These are phyloP conservation scores for Balanococcus diminutus DNA, from an alignment of 2,888 invertebrate genomes.

Conservation along the genomic window DNA sequence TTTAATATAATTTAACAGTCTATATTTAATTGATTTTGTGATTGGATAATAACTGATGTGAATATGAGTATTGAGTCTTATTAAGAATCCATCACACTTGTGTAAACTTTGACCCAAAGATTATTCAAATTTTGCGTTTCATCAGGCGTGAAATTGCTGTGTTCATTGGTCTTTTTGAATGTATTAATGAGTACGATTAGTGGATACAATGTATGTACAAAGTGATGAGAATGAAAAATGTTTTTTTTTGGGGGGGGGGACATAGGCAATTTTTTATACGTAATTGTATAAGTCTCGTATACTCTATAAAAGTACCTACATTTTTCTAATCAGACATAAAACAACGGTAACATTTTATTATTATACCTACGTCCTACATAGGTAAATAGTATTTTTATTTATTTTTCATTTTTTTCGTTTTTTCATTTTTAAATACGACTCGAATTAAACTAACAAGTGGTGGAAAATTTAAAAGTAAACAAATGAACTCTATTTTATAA, in stretches of 20 bases:
- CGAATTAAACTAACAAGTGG: too few relatives aligned
- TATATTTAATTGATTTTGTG: constrained; percentile 4
- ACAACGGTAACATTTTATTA: not conserved
- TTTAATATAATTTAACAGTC: not conserved
- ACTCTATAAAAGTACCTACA: not conserved
- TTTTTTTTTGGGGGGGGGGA: too few relatives aligned
- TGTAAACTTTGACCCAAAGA: not conserved
- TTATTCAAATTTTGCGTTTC: not conserved
- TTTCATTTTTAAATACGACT: too few relatives aligned
- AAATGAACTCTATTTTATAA: too few relatives aligned
- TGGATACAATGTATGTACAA: too few relatives aligned
- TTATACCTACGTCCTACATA: too few relatives aligned
- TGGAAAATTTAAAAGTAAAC: too few relatives aligned
- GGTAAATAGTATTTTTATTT: too few relatives aligned
- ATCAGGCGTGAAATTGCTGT: not conserved
- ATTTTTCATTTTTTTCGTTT: too few relatives aligned
- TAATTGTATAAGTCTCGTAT: too few relatives aligned
- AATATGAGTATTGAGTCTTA: not conserved
- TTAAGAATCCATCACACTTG: not conserved
- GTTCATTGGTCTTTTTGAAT: not conserved
- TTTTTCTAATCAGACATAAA: not conserved
- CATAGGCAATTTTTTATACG: too few relatives aligned
- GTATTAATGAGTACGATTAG: not conserved
- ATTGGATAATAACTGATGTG: not conserved
- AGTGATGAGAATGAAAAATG: too few relatives aligned